These are phyloP conservation scores for Lordiphosa clarofinis DNA, from an alignment of 1,140 invertebrate genomes.

Conservation along the genomic window DNA sequence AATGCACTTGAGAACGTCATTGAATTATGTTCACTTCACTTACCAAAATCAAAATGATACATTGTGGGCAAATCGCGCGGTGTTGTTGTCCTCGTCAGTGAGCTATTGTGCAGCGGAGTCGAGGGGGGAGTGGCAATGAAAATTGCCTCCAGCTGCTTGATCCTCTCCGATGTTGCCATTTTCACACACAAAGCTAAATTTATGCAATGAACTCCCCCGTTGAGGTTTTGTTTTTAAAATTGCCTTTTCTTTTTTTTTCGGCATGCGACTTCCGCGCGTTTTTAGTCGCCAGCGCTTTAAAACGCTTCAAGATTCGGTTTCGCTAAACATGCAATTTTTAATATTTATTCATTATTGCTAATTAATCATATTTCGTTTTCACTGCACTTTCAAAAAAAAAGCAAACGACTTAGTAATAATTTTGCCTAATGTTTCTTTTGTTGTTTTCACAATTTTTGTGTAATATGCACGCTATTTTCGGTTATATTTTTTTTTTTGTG, in stretches of 20 bases:
- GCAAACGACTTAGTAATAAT: conserved; percentile 53
- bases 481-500: conserved; percentile 21
- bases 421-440: conserved; percentile 56
- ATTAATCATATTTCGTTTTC: conserved; percentile 78
- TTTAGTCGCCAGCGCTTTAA: conserved; percentile 50
- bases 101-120: conserved; percentile 34
- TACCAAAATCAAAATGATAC: conserved; percentile 70
- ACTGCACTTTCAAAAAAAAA: conserved; percentile 73
- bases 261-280: conserved; percentile 38
- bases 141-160: conserved; percentile 52
- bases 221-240: conserved; percentile 16
- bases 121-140: conserved; percentile 58
- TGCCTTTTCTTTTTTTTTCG: conserved; percentile 14
- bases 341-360: conserved; percentile 63
- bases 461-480: conserved; percentile 38
- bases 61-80: conserved; percentile 64
- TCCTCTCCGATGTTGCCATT: conserved; percentile 48
- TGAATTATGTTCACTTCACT: conserved; percentile 14
- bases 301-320: conserved; percentile 44
- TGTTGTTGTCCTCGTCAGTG: conserved; percentile 62
- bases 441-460: conserved; percentile 52
- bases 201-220: conserved; percentile 57
- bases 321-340: conserved; percentile 54
- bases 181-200: conserved; percentile 45
- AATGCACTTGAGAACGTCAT: background rate